Conservation (phyloP, 2,797 vertebrate genomes). For the Phrynocephalus vlangalii region DNA sequence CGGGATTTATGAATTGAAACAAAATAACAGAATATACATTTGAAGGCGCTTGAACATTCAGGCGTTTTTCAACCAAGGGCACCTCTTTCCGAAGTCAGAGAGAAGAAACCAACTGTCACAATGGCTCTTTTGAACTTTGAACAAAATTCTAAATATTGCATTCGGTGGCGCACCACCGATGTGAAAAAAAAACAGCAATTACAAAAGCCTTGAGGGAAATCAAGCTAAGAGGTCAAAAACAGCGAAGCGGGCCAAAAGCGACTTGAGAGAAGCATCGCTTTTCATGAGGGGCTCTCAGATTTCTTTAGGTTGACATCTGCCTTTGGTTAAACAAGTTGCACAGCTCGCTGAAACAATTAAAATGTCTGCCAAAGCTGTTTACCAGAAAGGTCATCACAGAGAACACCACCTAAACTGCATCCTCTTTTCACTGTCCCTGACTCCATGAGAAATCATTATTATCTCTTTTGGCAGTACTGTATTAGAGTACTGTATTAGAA, state of each 20-base stretch:
- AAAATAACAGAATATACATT: background rate
- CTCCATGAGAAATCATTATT: too few relatives aligned
- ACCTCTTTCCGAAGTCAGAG: background rate
- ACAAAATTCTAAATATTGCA: slow-evolving; percentile 20
- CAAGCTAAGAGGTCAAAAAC: background rate
- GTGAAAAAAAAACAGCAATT: slow-evolving; percentile 32
- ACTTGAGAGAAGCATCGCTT: background rate
- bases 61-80: background rate
- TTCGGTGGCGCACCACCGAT: background rate
- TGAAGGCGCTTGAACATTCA: slow-evolving; percentile 57
- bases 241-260: background rate
- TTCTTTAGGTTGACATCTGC: background rate
- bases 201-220: background rate
- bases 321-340: background rate
- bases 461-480: too few relatives aligned
- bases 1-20: background rate
- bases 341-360: background rate
- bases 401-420: background rate
- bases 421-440: too few relatives aligned
- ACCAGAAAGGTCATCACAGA: too few relatives aligned
- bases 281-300: background rate
- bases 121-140: slow-evolving; percentile 33
- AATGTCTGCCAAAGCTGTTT: background rate
- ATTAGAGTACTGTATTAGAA: too few relatives aligned
- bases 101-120: background rate